Percentiles rank a stretch among this genome's conserved stretches.
These are phyloP conservation scores for Agonum fuliginosum DNA, from an alignment of 2,888 invertebrate species.

Conservation along the genomic window DNA sequence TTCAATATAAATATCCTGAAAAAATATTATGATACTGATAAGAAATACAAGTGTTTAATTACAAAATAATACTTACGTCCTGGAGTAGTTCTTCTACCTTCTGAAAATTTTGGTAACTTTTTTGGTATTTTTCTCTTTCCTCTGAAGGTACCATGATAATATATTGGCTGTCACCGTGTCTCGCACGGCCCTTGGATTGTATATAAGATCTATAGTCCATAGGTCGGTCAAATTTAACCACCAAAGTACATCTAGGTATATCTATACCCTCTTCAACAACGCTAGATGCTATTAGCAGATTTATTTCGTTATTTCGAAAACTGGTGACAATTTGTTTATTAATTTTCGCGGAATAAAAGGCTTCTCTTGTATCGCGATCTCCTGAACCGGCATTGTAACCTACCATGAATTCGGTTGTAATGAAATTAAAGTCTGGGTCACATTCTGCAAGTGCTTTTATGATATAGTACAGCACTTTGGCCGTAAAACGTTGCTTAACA, in stretches of 20 bases:
- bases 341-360: constrained; percentile 71
- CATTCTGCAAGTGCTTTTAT: constrained; percentile 74
- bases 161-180: constrained; percentile 78
- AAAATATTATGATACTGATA: constrained; percentile 11
- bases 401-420: constrained; percentile 83
- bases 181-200: constrained; percentile 93
- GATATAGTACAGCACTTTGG: constrained; percentile 83
- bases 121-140: constrained; percentile 67
- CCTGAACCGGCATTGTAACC: constrained; percentile 79
- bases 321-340: constrained; percentile 75
- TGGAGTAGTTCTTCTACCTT: constrained; percentile 76
- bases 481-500: constrained; percentile 83
- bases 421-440: constrained; percentile 75
- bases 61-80: constrained; percentile 68
- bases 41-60: no score
- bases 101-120: constrained; percentile 70
- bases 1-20: no score
- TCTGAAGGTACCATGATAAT: constrained; percentile 74
- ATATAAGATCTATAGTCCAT: constrained; percentile 87
- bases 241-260: constrained; percentile 86
- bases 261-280: constrained; percentile 95
- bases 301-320: constrained; percentile 77
- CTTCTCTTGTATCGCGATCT: constrained; percentile 75
- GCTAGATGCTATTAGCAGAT: constrained; percentile 83
- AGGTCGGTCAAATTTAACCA: constrained; percentile 84